Conservation (phyloP, 2,113 vertebrate species). For the Microtus pennsylvanicus region DNA sequence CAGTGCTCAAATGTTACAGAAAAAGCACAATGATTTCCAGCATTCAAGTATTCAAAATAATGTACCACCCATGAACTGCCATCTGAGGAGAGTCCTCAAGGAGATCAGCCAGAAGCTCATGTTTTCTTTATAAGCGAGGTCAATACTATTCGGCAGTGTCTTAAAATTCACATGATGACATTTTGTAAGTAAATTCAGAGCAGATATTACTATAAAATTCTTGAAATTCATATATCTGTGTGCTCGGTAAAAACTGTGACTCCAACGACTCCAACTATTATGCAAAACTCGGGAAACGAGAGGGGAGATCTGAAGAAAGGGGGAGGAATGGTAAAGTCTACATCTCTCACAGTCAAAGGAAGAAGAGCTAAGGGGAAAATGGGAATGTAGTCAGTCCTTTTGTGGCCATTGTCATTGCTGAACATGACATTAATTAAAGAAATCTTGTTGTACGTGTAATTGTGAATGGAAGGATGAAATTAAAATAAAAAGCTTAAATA, state of each 20-base stretch:
- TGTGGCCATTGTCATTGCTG: neutral
- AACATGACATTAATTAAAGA: neutral
- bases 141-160: neutral
- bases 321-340: neutral
- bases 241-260: neutral
- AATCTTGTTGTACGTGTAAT: neutral
- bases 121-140: neutral
- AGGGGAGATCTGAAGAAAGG: neutral
- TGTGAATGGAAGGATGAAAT: neutral
- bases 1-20: conserved; percentile 8
- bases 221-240: neutral
- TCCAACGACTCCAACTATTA: neutral
- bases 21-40: conserved; percentile 20
- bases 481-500: neutral
- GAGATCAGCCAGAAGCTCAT: neutral
- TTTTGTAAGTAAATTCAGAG: neutral
- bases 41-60: conserved; percentile 30
- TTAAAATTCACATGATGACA: neutral
- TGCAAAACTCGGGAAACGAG: neutral
- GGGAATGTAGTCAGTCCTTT: too few relatives aligned
- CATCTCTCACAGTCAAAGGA: neutral
- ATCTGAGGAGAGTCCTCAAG: conserved; percentile 30
- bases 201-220: neutral
- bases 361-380: neutral
- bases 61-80: conserved; percentile 44